phyloP scores from a whole-genome alignment of 2,888 invertebrate species.

The Noctua janthe region DNA sequence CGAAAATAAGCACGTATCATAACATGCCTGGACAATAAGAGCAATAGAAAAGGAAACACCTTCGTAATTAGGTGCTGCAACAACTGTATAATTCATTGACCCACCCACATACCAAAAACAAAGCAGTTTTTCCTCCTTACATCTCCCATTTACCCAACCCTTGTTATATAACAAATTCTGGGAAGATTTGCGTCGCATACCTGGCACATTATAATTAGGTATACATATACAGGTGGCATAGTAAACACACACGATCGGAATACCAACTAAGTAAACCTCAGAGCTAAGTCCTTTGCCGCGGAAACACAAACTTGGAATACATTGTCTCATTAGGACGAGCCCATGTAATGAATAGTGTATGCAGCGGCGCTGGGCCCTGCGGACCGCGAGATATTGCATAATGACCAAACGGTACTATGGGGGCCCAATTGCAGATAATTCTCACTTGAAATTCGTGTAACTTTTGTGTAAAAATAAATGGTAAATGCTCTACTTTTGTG shows the following conservation, averaged over 20 bases:
- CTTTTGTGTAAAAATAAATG: constrained; percentile 46
- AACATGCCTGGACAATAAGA: background rate
- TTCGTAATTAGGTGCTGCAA: constrained; percentile 7
- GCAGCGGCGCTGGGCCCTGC: constrained; percentile 64
- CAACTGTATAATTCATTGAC: constrained; percentile 31
- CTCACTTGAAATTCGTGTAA: constrained; percentile 31
- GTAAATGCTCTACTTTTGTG: constrained; percentile 21
- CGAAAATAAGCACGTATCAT: background rate
- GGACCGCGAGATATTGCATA: constrained; percentile 71
- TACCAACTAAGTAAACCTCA: constrained; percentile 56
- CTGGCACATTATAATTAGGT: constrained; percentile 61
- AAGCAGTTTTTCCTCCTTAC: constrained; percentile 34
- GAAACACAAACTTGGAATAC: constrained; percentile 74
- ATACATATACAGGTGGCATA: constrained; percentile 45
- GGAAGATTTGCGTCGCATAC: constrained; percentile 47
- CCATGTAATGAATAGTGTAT: constrained; percentile 80
- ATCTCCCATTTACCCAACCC: constrained; percentile 20
- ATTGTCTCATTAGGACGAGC: constrained; percentile 78
- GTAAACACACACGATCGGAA: constrained; percentile 59
- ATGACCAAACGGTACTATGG: constrained; percentile 62
- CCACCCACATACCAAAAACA: constrained; percentile 19
- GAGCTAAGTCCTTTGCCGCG: constrained; percentile 63
- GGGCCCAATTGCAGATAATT: constrained; percentile 44
- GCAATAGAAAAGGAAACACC: background rate
- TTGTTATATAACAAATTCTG: constrained; percentile 38